A percentile compares a stretch with the other conserved stretches of the same genome.
These are phyloP conservation scores for Sturnus vulgaris DNA, from an alignment of 2,113 vertebrate genomes.

Conservation along the genomic window DNA sequence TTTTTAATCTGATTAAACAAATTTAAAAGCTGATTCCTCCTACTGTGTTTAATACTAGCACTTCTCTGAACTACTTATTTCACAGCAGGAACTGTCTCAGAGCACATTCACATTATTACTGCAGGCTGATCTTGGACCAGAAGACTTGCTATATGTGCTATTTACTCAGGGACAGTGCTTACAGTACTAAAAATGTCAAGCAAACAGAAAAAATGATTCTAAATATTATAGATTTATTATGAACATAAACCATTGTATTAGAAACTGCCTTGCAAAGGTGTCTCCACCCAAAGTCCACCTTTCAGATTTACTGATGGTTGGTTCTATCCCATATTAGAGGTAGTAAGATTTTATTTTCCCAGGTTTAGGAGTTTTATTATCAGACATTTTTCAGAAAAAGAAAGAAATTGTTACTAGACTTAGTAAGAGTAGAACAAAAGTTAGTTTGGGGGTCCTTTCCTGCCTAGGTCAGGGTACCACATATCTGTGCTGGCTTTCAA, in stretches of 20 bases:
- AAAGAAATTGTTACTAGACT: background rate
- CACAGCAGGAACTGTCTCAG: slow-evolving; percentile 68
- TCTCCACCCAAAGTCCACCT: background rate
- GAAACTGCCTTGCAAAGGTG: background rate
- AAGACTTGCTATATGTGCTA: slow-evolving; percentile 15
- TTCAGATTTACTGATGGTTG: background rate
- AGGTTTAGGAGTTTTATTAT: background rate
- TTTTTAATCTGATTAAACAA: slow-evolving; percentile 77
- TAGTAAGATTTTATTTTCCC: background rate
- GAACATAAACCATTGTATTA: background rate
- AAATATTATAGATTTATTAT: slow-evolving; percentile 14
- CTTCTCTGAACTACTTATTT: slow-evolving; percentile 71
- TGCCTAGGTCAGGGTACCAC: background rate
- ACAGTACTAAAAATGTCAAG: background rate
- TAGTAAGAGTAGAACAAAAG: background rate
- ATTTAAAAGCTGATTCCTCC: slow-evolving; percentile 66
- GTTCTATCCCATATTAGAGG: background rate
- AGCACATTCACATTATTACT: slow-evolving; percentile 67
- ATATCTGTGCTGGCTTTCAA: background rate
- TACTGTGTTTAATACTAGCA: slow-evolving; percentile 58
- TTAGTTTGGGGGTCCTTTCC: background rate
- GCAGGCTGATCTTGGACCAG: slow-evolving; percentile 61
- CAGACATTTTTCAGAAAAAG: background rate
- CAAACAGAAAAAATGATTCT: background rate
- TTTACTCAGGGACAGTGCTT: background rate